A percentile compares a stretch with the other conserved stretches of the same genome.
Conservation (phyloP, 2,797 vertebrate species). For the Tenualosa thibaudeaui region DNA sequence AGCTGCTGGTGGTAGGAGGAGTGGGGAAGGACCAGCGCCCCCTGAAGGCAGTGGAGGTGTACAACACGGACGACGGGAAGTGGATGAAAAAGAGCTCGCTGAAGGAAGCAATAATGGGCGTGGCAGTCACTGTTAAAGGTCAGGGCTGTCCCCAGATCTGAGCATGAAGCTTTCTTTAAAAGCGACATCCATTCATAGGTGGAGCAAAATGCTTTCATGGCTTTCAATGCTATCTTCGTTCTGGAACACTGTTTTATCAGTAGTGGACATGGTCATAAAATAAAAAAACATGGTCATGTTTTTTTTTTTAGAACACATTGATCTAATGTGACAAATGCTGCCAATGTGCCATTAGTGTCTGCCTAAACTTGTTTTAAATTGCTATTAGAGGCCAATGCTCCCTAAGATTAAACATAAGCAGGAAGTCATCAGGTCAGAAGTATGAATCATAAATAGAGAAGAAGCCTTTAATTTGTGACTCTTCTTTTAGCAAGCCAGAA, state of each 20-base stretch:
- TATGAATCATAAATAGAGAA: not conserved
- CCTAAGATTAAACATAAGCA: not conserved
- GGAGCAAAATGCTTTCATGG: not conserved
- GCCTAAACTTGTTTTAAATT: not conserved
- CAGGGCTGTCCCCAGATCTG: not conserved
- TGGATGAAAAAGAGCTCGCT: constrained; percentile 92
- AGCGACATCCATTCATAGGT: not conserved
- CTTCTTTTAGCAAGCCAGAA: not conserved
- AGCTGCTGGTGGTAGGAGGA: constrained; percentile 92
- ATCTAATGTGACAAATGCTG: not conserved
- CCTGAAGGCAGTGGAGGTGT: constrained; percentile 91
- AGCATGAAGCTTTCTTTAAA: not conserved
- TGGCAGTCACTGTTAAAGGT: constrained; percentile 91
- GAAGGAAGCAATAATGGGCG: constrained; percentile 90
- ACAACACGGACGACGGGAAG: constrained; percentile 88
- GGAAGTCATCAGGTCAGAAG: not conserved
- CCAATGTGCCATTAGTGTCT: not conserved
- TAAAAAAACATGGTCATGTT: not conserved
- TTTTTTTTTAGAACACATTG: not conserved
- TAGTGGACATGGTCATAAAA: not conserved
- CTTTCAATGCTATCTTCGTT: not conserved
- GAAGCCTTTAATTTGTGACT: not conserved
- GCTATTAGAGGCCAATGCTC: not conserved
- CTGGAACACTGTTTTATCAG: not conserved
- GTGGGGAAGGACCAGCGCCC: constrained; percentile 88